Conservation (phyloP, 1,140 invertebrate species). For the Ceratoteleas bidentatus region DNA sequence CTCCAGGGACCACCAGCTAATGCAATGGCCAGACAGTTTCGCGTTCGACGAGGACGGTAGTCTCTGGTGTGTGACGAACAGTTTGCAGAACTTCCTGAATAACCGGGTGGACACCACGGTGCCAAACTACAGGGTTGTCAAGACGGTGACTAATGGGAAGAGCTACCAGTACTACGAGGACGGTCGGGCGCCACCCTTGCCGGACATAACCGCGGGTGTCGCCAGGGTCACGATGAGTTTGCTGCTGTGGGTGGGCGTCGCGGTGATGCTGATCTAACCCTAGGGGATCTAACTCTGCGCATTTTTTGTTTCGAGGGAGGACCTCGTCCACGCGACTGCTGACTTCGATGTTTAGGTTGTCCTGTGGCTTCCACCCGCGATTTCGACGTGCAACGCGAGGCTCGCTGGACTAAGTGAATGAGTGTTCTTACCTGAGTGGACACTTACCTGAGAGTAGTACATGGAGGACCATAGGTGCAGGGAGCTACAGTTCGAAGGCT, state of each 20-base stretch:
- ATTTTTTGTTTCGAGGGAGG: slow-evolving; percentile 3
- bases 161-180: slow-evolving; percentile 84
- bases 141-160: slow-evolving; percentile 81
- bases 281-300: background rate
- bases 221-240: slow-evolving; percentile 25
- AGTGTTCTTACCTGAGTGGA: no score
- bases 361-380: slow-evolving; percentile 8
- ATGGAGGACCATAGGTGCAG: no score
- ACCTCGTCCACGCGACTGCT: slow-evolving; percentile 12
- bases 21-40: slow-evolving; percentile 88
- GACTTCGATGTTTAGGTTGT: slow-evolving; percentile 4
- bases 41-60: slow-evolving; percentile 85
- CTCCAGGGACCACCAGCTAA: slow-evolving; percentile 83
- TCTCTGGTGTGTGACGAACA: slow-evolving; percentile 85
- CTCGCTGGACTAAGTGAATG: no score
- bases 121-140: slow-evolving; percentile 84
- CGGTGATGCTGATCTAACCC: slow-evolving; percentile 37
- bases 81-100: slow-evolving; percentile 84
- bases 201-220: slow-evolving; percentile 72
- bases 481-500: no score
- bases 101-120: slow-evolving; percentile 80
- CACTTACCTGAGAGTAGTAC: slow-evolving; percentile 42
- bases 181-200: slow-evolving; percentile 70
- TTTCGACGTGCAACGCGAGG: slow-evolving; percentile 1
- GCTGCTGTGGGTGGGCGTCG: slow-evolving; percentile 23